Conservation (phyloP, 2,113 vertebrate species). For the Phalacrocorax brasilianus region DNA sequence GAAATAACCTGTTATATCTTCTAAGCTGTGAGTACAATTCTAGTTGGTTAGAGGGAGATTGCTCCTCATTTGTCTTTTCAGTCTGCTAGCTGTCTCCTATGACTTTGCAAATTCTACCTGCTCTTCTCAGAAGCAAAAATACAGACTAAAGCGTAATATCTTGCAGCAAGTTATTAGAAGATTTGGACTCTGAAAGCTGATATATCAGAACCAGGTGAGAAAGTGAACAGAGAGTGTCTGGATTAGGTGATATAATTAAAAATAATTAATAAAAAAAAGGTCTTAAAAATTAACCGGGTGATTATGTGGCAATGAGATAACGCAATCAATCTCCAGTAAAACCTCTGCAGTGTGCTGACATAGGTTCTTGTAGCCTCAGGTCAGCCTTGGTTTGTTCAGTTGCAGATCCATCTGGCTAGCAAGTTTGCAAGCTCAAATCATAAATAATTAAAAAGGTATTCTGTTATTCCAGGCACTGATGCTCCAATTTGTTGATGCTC, state of each 20-base stretch:
- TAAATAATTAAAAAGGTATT: constrained; percentile 49
- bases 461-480: constrained; percentile 30
- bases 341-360: constrained; percentile 3
- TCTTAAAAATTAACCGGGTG: neutral
- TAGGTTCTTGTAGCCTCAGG: neutral
- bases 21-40: neutral
- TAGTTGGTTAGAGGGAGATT: neutral
- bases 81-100: neutral
- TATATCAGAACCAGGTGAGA: neutral
- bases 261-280: neutral
- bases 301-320: neutral
- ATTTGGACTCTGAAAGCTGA: neutral
- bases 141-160: neutral
- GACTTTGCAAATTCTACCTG: neutral
- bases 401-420: constrained; percentile 32
- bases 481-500: constrained; percentile 12
- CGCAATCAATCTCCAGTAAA: neutral
- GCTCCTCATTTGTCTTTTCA: neutral
- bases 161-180: neutral
- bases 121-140: neutral
- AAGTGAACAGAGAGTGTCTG: neutral
- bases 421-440: neutral
- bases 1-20: neutral
- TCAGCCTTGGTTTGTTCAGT: constrained; percentile 14
- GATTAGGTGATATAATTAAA: neutral